Base-by-base conservation (phyloP, 2,113 vertebrate genomes). In the Atherinomorus stipes region DNA sequence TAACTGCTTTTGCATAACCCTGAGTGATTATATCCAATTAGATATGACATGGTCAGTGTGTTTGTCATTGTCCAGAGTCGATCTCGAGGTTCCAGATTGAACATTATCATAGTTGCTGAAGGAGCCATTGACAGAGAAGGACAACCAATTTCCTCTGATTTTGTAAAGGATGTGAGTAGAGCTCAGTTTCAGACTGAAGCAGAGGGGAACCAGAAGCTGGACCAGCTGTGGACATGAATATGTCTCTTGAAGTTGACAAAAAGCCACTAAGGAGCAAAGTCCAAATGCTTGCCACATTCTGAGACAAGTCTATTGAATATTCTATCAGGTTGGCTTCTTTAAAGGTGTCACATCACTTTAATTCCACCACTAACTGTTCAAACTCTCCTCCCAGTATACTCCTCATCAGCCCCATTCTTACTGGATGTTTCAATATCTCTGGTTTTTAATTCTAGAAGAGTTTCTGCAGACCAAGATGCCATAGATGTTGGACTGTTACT, bases 121-220 rank as follows among this genome's bases (percentile, higher is more conserved):
- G 93, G 93, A 82, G 96, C 96, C 77, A 95, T 95, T 57, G 96
- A 98, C 91, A 91, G 89, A 87, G 81, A 91, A 81, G 88, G 90
- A 70, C 88, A 76, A 71, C 71, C 71, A 57, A 88, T 93, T 69
- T 78, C 87, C 34, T 89, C 90, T 80, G 83, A 70, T 60, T 78
- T 62, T 73, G 78, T 93, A 37, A 90, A 91, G 83, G 89, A 91
- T 59, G 91, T 93, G 82, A 93, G 93, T 93, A 91, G 71, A 50
- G 58, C 53, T 68, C 42, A 21, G 67, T 45, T 4, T 71, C 28
- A 58, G 52, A 40, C 71, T n/a, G 68, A 61, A 0, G 28, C 66
- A 60, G 78, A 77, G 81, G 81, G 38, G 52, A 68, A 74, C 58
- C 78, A 69, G 53, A 65, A 75, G 81, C 84, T 86, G 87, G 84